phyloP scores from a whole-genome alignment of 1,140 invertebrate genomes.

The Dinoponera quadriceps region DNA sequence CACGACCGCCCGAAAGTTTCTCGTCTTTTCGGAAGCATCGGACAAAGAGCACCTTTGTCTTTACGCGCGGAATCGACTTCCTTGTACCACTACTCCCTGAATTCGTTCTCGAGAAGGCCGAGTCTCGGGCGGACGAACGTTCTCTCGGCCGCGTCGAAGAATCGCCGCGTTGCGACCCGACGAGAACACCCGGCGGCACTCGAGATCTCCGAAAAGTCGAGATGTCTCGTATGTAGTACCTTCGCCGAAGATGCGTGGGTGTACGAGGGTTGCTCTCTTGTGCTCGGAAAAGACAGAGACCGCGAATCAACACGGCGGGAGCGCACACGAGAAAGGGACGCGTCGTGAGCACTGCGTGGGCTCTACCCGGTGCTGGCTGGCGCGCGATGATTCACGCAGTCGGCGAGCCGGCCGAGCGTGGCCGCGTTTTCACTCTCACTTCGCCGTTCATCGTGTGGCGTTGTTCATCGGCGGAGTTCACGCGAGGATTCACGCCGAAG shows the following conservation, averaged over 20 bases:
- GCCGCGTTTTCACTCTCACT: slow-evolving; percentile 74
- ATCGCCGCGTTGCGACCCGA: too few relatives aligned
- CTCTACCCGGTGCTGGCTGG: slow-evolving; percentile 54
- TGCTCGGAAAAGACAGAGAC: background rate
- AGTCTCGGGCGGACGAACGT: too few relatives aligned
- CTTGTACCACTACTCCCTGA: too few relatives aligned
- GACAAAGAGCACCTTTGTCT: too few relatives aligned
- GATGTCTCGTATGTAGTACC: slow-evolving; percentile 43
- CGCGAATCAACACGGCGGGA: background rate
- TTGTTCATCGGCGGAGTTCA: slow-evolving; percentile 18
- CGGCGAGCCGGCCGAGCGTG: slow-evolving; percentile 68
- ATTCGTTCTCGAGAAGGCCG: too few relatives aligned
- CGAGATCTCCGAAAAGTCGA: background rate
- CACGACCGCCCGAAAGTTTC: background rate
- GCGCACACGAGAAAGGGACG: slow-evolving; percentile 38
- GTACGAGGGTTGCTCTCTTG: slow-evolving; percentile 1
- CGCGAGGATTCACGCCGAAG: background rate
- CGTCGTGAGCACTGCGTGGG: slow-evolving; percentile 66
- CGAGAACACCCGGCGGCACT: slow-evolving; percentile 8
- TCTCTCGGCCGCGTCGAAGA: too few relatives aligned
- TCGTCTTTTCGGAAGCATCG: background rate
- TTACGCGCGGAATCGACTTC: too few relatives aligned
- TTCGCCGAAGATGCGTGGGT: slow-evolving; percentile 16
- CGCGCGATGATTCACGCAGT: slow-evolving; percentile 77
- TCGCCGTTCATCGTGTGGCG: slow-evolving; percentile 67